Conservation (phyloP, 2,888 invertebrate species). For the Lepidocyrtoides sp. region DNA sequence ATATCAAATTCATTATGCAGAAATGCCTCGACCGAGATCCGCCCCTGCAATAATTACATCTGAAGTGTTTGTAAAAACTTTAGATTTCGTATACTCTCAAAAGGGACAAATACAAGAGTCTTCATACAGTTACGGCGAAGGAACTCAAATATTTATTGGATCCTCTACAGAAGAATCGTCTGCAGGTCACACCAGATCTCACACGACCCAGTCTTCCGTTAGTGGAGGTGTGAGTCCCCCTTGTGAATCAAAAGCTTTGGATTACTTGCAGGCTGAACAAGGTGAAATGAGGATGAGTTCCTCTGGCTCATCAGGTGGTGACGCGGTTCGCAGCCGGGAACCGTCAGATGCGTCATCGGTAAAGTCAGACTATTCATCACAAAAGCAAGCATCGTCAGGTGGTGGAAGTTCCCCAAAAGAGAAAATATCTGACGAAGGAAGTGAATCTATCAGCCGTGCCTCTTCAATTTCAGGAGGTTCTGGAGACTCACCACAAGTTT, state of each 20-base stretch:
- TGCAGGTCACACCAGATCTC: slow-evolving; percentile 60
- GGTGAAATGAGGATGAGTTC: slow-evolving; percentile 52
- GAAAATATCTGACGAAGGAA: slow-evolving; percentile 78
- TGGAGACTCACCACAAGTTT: slow-evolving; percentile 77
- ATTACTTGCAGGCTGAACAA: slow-evolving; percentile 24
- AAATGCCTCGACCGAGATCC: slow-evolving; percentile 83
- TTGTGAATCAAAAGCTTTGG: slow-evolving; percentile 55
- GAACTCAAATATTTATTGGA: slow-evolving; percentile 68
- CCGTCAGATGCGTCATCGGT: slow-evolving; percentile 76
- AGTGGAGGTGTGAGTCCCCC: slow-evolving; percentile 65
- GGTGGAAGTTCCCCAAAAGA: slow-evolving; percentile 73
- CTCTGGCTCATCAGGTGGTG: slow-evolving; percentile 43
- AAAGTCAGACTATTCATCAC: slow-evolving; percentile 73
- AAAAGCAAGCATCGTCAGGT: slow-evolving; percentile 56
- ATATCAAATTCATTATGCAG: slow-evolving; percentile 84
- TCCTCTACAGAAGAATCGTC: slow-evolving; percentile 80
- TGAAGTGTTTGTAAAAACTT: slow-evolving; percentile 85
- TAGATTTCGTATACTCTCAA: slow-evolving; percentile 83
- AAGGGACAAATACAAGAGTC: slow-evolving; percentile 77
- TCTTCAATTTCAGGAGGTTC: slow-evolving; percentile 78
- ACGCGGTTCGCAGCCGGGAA: slow-evolving; percentile 70
- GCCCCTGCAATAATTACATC: slow-evolving; percentile 85
- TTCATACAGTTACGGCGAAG: slow-evolving; percentile 58
- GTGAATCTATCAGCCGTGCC: slow-evolving; percentile 73
- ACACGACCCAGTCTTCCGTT: slow-evolving; percentile 70